phyloP scores from a whole-genome alignment of 1,140 invertebrate species.

The Zaprionus vittiger region DNA sequence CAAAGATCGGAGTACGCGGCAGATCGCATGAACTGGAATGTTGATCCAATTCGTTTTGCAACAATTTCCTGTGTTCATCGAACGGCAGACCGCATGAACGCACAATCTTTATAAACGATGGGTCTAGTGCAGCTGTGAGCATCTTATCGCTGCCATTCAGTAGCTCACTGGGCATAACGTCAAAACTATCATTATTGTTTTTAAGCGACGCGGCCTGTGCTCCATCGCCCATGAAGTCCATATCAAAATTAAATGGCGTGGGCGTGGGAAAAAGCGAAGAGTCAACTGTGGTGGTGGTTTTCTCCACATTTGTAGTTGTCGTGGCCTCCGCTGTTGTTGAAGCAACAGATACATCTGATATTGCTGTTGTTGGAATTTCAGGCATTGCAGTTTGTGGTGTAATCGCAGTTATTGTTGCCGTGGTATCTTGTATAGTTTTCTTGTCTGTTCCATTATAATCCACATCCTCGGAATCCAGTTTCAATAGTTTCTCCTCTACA shows the following conservation, averaged over 20 bases:
- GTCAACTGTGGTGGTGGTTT: conserved; percentile 1
- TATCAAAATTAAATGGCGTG: conserved; percentile 67
- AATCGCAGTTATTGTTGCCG: conserved; percentile 13
- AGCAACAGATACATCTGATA: neutral
- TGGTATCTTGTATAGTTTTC: neutral
- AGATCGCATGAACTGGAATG: conserved; percentile 45
- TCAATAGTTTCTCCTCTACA: conserved; percentile 30
- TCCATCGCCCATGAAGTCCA: conserved; percentile 57
- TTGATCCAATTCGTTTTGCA: conserved; percentile 56
- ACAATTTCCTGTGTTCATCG: conserved; percentile 59
- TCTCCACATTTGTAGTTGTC: neutral
- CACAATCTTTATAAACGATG: conserved; percentile 36
- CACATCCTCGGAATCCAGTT: conserved; percentile 15
- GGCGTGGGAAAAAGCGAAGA: conserved; percentile 53
- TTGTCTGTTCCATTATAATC: conserved; percentile 18
- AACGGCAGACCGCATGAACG: conserved; percentile 37
- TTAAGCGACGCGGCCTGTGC: conserved; percentile 25
- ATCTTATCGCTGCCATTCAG: conserved; percentile 67
- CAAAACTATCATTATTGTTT: conserved; percentile 23
- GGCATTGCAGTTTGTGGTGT: conserved; percentile 1
- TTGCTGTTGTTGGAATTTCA: conserved; percentile 11
- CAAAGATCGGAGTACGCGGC: conserved; percentile 36
- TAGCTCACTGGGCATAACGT: conserved; percentile 20
- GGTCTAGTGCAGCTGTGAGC: conserved; percentile 36
- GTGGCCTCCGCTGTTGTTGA: conserved; percentile 10